Evolutionary conservation across 1,140 invertebrate genomes (phyloP).

Genomic region (Bombus soroeensis): DNA sequence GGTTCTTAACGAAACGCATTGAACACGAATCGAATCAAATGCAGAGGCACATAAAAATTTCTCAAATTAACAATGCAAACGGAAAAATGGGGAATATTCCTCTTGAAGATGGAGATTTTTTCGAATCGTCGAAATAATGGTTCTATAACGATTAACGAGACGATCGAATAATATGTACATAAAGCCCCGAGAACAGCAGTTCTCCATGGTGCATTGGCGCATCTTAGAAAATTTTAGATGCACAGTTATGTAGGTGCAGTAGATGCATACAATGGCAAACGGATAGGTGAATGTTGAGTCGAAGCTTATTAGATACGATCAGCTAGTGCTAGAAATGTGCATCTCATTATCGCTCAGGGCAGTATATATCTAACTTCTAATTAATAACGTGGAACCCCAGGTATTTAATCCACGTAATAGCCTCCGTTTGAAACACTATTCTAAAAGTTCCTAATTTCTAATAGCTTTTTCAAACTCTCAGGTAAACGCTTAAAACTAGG

Average conservation of each 20-base stretch:
- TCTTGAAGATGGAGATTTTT: background rate
- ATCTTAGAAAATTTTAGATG: conserved; percentile 12
- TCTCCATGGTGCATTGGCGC: background rate
- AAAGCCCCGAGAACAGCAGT: background rate
- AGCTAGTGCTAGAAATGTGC: background rate
- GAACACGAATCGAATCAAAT: background rate
- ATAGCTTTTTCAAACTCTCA: no score
- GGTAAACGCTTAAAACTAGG: no score
- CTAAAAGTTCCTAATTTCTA: no score
- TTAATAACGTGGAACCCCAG: background rate
- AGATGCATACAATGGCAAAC: conserved; percentile 14
- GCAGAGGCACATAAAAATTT: background rate
- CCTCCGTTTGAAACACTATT: no score
- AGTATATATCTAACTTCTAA: background rate
- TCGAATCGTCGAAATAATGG: background rate
- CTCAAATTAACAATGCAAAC: background rate
- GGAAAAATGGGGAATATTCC: background rate
- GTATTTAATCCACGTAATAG: no score
- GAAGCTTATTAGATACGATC: conserved; percentile 27
- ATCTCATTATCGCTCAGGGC: background rate
- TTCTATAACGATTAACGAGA: background rate
- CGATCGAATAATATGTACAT: conserved; percentile 26
- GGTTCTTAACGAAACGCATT: background rate
- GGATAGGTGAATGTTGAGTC: background rate
- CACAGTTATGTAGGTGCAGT: conserved; percentile 11